Conservation (phyloP, 64 coral and sea anemone genomes). For the Pocillopora verrucosa region DNA sequence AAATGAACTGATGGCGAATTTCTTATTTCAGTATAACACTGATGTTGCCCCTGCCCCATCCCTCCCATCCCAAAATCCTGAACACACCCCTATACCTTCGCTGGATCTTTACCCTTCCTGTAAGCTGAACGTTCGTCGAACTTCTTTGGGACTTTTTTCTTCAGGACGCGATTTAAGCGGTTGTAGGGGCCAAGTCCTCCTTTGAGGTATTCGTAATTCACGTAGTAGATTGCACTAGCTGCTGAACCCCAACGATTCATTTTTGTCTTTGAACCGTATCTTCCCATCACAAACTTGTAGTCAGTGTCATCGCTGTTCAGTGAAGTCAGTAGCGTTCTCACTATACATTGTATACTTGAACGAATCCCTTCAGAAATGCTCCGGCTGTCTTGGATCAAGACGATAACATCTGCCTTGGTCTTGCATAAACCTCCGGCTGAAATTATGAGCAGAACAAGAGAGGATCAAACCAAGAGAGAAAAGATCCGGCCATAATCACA, state of each 20-base stretch:
- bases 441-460: background rate
- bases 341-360: background rate
- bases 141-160: background rate
- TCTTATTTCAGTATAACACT: background rate
- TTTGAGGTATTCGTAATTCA: background rate
- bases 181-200: background rate
- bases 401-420: conserved; percentile 8
- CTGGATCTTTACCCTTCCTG: background rate
- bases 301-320: background rate
- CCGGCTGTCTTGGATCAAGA: conserved; percentile 30
- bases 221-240: background rate
- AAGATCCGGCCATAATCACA: too few relatives aligned
- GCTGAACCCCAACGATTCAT: background rate
- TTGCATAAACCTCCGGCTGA: background rate
- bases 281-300: conserved; percentile 19
- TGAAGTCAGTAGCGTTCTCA: background rate
- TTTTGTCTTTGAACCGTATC: background rate
- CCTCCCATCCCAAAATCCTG: background rate
- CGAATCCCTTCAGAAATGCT: background rate
- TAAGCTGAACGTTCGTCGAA: background rate
- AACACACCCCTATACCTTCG: background rate
- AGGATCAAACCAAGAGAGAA: too few relatives aligned
- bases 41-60: background rate
- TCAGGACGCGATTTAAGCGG: background rate
- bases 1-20: too few relatives aligned